phyloP scores from a whole-genome alignment of 2,888 invertebrate genomes.

The Dicroscelio sp. region DNA sequence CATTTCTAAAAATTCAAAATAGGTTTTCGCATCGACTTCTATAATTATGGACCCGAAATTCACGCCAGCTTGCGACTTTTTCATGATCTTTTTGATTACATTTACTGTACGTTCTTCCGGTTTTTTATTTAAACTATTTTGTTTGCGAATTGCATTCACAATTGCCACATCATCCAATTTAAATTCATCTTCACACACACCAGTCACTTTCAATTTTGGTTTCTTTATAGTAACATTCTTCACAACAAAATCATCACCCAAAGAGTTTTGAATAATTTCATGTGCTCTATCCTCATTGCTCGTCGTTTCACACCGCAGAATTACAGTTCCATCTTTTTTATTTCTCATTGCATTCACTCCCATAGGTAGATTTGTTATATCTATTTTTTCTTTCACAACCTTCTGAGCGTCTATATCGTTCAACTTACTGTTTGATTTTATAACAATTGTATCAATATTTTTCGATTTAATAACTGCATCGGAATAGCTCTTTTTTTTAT shows the following conservation, averaged over 20 bases:
- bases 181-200: neutral
- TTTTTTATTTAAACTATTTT: neutral
- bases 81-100: slow-evolving; percentile 11
- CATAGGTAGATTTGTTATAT: neutral
- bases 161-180: neutral
- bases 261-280: neutral
- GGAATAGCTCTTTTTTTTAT: too few relatives aligned
- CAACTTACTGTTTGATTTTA: neutral
- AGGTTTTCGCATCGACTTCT: slow-evolving; percentile 7
- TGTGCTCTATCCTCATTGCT: neutral
- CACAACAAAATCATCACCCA: neutral
- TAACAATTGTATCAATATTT: neutral
- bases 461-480: neutral
- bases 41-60: neutral
- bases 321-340: neutral
- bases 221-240: neutral
- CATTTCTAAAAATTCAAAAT: neutral
- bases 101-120: neutral
- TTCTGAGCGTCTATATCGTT: too few relatives aligned
- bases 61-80: too few relatives aligned
- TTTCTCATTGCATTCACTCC: neutral
- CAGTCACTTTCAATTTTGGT: neutral
- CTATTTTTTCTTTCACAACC: neutral
- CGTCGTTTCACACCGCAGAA: neutral
- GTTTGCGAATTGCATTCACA: slow-evolving; percentile 10